Evolutionary conservation across 2,888 invertebrate genomes (phyloP).

Genomic region (Uloborus plumipes): DNA sequence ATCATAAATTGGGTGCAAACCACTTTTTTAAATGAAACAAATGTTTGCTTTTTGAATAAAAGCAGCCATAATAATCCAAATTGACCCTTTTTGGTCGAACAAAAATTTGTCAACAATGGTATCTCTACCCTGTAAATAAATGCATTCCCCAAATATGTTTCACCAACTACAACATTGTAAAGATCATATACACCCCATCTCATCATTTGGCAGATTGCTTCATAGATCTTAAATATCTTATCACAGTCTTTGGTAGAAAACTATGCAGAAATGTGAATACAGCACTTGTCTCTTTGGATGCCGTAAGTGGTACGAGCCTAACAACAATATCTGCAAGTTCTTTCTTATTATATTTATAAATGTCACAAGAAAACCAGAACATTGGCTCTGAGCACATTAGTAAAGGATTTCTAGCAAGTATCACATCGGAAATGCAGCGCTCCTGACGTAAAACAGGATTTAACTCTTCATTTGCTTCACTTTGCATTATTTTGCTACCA

Average conservation of each 20-base stretch:
- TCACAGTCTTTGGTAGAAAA: constrained; percentile 3
- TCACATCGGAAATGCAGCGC: not conserved
- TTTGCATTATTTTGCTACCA: not conserved
- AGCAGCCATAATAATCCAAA: too few species aligned
- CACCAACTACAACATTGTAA: too few species aligned
- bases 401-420: not conserved
- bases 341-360: not conserved
- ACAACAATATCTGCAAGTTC: not conserved
- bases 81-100: too few species aligned
- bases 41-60: too few species aligned
- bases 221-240: too few species aligned
- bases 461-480: not conserved
- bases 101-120: too few species aligned
- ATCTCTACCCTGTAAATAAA: too few species aligned
- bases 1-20: too few species aligned
- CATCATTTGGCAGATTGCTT: too few species aligned
- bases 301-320: not conserved
- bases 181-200: too few species aligned
- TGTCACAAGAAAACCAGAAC: not conserved
- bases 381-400: not conserved
- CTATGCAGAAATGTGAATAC: not conserved
- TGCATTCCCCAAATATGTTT: too few species aligned
- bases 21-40: too few species aligned
- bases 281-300: not conserved
- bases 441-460: not conserved